phyloP scores from a whole-genome alignment of 1,140 invertebrate species.

The Vanessa tameamea region DNA sequence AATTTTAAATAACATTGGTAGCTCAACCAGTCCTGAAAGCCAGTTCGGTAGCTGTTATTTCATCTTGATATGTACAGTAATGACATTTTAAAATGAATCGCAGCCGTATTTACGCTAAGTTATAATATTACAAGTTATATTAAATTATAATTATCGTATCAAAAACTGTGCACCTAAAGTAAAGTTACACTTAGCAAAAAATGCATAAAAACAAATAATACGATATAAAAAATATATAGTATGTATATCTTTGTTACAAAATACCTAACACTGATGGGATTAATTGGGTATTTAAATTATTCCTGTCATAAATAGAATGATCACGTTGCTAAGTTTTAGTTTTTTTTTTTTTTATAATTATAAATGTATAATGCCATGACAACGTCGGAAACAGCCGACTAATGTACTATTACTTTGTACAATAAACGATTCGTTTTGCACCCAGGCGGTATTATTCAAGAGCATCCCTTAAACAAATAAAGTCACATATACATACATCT shows the following conservation, averaged over 20 bases:
- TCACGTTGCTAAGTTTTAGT: no score
- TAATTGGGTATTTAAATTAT: background rate
- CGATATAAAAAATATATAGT: constrained; percentile 65
- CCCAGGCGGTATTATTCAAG: no score
- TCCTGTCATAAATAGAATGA: no score
- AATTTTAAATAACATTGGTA: background rate
- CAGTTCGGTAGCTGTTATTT: background rate
- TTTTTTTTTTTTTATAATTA: no score
- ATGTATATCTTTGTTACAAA: constrained; percentile 44
- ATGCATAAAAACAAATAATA: constrained; percentile 59
- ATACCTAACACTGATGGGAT: constrained; percentile 20
- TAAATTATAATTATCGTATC: constrained; percentile 51
- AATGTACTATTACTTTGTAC: no score
- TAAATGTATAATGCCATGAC: no score
- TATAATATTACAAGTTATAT: constrained; percentile 29
- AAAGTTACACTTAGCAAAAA: constrained; percentile 57
- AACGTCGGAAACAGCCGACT: no score
- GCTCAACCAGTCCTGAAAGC: background rate
- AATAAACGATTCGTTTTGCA: no score
- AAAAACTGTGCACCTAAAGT: constrained; percentile 50
- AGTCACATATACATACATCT: no score
- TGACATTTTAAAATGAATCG: constrained; percentile 10
- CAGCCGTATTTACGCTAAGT: constrained; percentile 10
- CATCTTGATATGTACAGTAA: constrained; percentile 25
- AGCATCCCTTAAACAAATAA: no score